These are phyloP conservation scores for Hoplostethus atlanticus DNA, from an alignment of 2,797 vertebrate species.

Conservation along the genomic window DNA sequence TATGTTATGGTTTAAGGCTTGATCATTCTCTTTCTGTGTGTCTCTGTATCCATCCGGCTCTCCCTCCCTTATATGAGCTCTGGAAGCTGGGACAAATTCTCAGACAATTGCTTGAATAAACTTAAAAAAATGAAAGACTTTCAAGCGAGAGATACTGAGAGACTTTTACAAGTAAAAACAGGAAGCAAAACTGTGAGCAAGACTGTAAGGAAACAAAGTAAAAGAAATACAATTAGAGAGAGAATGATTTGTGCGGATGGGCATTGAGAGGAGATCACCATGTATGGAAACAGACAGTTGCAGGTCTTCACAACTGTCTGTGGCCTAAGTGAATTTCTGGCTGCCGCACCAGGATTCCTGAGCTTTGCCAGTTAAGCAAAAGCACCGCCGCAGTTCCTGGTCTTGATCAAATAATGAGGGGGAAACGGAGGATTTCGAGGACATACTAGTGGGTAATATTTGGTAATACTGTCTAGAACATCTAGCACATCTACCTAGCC, in stretches of 20 bases:
- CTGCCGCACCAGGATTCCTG: constrained; percentile 44
- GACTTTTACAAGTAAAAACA: background rate
- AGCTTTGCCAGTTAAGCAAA: constrained; percentile 38
- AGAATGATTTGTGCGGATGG: constrained; percentile 30
- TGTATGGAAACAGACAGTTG: constrained; percentile 55
- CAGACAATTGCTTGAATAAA: background rate
- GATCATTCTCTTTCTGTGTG: background rate
- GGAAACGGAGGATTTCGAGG: background rate
- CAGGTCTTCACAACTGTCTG: constrained; percentile 22
- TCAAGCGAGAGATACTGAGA: background rate
- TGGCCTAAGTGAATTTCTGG: constrained; percentile 40
- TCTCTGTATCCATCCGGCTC: background rate
- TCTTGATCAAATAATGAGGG: constrained; percentile 42
- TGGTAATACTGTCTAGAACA: background rate
- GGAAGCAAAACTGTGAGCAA: background rate
- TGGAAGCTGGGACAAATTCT: background rate
- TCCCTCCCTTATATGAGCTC: background rate
- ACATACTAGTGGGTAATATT: background rate
- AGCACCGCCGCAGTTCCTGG: constrained; percentile 34
- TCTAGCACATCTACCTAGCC: background rate
- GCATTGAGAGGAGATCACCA: constrained; percentile 38
- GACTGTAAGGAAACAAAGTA: background rate
- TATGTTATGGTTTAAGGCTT: constrained; percentile 4
- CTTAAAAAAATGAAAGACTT: background rate
- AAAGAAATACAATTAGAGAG: background rate